Evolutionary conservation across 2,888 invertebrate genomes (phyloP), one percentile per base, ranked within the genome.

Genomic region (Leptogaster cylindrica): DNA sequence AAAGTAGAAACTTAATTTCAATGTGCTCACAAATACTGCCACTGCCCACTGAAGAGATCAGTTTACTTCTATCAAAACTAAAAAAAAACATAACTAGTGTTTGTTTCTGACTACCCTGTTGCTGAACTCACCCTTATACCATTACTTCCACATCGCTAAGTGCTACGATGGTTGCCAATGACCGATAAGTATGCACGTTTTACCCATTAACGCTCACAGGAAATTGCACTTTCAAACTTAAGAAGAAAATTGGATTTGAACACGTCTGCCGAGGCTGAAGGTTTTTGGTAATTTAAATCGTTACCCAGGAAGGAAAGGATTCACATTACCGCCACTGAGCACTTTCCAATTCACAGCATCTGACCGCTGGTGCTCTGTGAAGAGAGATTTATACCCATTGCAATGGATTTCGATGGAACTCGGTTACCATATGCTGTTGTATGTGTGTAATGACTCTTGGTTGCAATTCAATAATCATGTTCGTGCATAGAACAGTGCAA

Each of bases 381-480:
- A 58, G 23, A 8, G 23, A 16, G 58, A 41, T 20, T 41, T 58
- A 58, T 58, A 14, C 25, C 14, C 39, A 25, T 58, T 12, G 31
- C 58, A 23, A 39, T 58, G 39, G 31, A 58, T 36, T 58, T 39
- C 18, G 25, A 25, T 39, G 39, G 25, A 12, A 46, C 46, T 18
- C 18, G 4, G 3, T 6, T 6, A n/a, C 12, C n/a, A n/a, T n/a
- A n/a, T 16, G 36, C 14, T n/a, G 36, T 4, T 14, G 8, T 23
- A 5, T 14, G 7, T 39, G 28, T 20, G 58, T 39, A 58, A 58
- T 58, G 39, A 25, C 23, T 27, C 58, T 39, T 39, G 58, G 41
- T 20, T 58, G 58, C 25, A 58, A 58, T 58, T 58, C 58, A 58
- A 58, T 58, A 58, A 58, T 39, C 36, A 23, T 12, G 23, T 12